A percentile compares a stretch with the other conserved stretches of the same genome.
Evolutionary conservation across 2,797 vertebrate species (phyloP).

Genomic region (Eupleurogrammus muticus): DNA sequence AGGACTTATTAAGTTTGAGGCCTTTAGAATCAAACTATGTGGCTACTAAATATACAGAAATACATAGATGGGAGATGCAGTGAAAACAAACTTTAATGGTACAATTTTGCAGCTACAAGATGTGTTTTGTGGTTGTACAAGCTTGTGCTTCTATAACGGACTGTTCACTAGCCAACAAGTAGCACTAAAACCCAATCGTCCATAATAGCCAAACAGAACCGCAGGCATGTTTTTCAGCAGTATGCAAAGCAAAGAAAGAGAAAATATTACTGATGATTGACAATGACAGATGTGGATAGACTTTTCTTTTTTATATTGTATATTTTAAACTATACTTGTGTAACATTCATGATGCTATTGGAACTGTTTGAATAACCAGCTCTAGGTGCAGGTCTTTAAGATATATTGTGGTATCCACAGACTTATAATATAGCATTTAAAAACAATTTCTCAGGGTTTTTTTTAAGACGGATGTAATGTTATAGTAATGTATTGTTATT

Average conservation of each 20-base stretch:
- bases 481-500: not conserved
- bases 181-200: no score
- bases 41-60: no score
- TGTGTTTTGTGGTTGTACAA: not conserved
- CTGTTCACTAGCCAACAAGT: no score
- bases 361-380: not conserved
- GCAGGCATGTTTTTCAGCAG: no score
- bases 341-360: not conserved
- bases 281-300: no score
- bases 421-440: not conserved
- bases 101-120: not conserved
- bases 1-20: no score
- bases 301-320: not conserved
- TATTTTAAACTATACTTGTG: not conserved
- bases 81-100: not conserved
- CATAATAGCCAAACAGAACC: no score
- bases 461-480: not conserved
- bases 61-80: not conserved
- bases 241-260: no score
- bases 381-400: no score
- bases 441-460: conserved; percentile 20
- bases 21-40: no score
- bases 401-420: not conserved
- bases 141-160: no score
- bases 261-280: no score